phyloP scores from a whole-genome alignment of 2,113 vertebrate species.

The Psophia crepitans region DNA sequence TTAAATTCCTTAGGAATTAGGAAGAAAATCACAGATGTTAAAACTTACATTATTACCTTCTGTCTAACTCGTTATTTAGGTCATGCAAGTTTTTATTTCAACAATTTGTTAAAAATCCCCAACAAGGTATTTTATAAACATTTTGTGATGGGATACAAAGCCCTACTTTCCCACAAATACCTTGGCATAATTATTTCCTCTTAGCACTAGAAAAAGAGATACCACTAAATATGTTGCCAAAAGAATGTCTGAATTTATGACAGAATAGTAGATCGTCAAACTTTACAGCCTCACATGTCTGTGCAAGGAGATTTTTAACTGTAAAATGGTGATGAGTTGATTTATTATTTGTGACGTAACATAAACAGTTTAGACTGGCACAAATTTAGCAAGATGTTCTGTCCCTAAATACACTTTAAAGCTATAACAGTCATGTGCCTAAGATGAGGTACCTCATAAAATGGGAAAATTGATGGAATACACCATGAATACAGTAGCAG shows the following conservation, averaged over 20 bases:
- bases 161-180: not conserved
- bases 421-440: not conserved
- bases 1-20: not conserved
- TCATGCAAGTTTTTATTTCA: not conserved
- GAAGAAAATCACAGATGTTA: not conserved
- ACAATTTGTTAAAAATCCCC: not conserved
- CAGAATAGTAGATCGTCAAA: slow-evolving; percentile 8
- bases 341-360: slow-evolving; percentile 55
- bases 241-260: not conserved
- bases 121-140: not conserved
- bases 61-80: not conserved
- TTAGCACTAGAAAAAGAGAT: not conserved
- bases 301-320: not conserved
- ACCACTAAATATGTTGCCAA: not conserved
- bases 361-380: slow-evolving; percentile 55
- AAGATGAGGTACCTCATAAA: slow-evolving; percentile 15
- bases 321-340: slow-evolving; percentile 36
- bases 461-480: not conserved
- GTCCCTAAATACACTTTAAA: slow-evolving; percentile 50
- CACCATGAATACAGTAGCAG: not conserved
- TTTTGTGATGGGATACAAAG: not conserved
- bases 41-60: not conserved
- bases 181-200: not conserved
- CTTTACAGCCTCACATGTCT: not conserved
- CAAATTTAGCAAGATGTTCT: slow-evolving; percentile 39